Evolutionary conservation across 2,888 invertebrate species (phyloP), one percentile per base, ranked within the genome.

Genomic region (Punctoribates punctum): DNA sequence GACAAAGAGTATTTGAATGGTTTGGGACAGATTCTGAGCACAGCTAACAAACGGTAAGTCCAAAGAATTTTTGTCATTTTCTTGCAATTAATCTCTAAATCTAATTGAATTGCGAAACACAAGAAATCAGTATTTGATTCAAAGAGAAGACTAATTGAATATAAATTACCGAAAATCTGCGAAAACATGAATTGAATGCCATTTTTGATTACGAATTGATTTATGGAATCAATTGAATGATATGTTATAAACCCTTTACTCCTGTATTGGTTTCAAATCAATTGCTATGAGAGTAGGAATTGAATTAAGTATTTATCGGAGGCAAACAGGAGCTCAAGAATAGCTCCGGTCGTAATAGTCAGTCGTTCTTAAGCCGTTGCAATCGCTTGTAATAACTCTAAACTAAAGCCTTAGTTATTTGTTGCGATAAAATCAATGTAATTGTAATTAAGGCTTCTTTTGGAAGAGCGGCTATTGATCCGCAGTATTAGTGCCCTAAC

Each of bases 391-490:
- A 25, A 70, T 70, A 65, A 46, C 34, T 29, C n/a, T 65, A 65
- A 70, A 70, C 46, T 6, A 23, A 70, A 70, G 70, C 70, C 38
- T 70, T 70, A 70, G 70, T 70, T 70, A 70, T 46, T 57, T 23
- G 70, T 46, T 46, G 70, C 70, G 46, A 70, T 70, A 70, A 70
- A 70, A 70, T 70, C 70, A 70, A 70, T 70, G 46, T 70, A 70
- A 70, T 70, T 70, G 70, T 70, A 70, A 70, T 70, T 70, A 70
- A 70, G 70, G 38, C 42, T n/a, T 70, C 29, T 67, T 34, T 34
- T 34, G 34, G 34, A 34, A 25, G 62, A 34, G 13, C 15, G 25
- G 23, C 23, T 57, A 25, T 57, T 57, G 25, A 25, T 57, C 57
- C 20, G 48, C 48, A 48, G 15, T 48, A 17, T 48, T 48, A 48